A percentile compares a stretch with the other conserved stretches of the same genome.
phyloP scores from a whole-genome alignment of 2,888 invertebrate genomes.

The Lacanobia oleracea region DNA sequence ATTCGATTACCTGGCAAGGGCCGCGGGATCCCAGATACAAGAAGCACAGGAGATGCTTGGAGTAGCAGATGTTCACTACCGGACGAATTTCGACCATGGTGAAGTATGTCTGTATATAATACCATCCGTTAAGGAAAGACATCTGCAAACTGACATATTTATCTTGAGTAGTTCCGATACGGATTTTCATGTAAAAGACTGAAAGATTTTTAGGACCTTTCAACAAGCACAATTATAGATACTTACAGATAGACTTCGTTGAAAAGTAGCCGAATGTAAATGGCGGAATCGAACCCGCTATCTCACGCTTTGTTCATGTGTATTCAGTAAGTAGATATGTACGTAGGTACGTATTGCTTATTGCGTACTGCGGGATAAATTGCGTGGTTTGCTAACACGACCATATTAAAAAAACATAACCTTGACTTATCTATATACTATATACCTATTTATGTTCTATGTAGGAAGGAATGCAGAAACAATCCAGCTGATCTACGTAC shows the following conservation, averaged over 20 bases:
- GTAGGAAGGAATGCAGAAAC: not conserved
- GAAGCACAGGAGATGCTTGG: too few relatives aligned
- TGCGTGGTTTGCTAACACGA: not conserved
- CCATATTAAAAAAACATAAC: not conserved
- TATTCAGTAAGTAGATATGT: too few relatives aligned
- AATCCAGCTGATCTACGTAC: not conserved
- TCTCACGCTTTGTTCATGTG: not conserved
- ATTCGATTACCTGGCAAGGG: too few relatives aligned
- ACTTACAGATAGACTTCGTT: not conserved
- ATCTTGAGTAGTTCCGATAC: too few relatives aligned
- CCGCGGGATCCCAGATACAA: too few relatives aligned
- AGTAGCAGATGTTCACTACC: too few relatives aligned
- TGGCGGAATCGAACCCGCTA: not conserved
- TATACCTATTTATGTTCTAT: not conserved
- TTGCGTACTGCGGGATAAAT: not conserved
- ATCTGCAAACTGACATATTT: too few relatives aligned
- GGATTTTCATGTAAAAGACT: not conserved
- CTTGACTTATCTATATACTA: not conserved
- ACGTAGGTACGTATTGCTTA: too few relatives aligned
- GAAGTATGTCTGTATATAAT: too few relatives aligned
- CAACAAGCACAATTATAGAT: not conserved
- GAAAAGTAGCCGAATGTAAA: not conserved
- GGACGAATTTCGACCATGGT: too few relatives aligned
- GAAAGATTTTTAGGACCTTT: too few relatives aligned
- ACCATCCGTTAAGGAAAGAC: too few relatives aligned